Conservation (phyloP, 2,113 vertebrate species). For the Silurus asotus region DNA sequence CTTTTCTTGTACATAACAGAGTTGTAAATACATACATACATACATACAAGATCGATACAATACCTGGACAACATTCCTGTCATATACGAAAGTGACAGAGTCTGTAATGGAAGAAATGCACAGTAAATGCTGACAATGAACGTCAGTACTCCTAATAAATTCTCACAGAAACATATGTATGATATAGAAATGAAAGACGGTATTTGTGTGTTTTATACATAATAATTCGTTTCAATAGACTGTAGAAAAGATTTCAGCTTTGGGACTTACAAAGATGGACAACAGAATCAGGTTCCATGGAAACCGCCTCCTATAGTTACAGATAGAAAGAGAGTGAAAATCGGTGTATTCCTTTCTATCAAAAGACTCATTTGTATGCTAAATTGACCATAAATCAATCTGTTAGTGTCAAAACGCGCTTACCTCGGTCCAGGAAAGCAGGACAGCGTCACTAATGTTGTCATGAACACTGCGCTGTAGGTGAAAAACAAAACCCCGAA, state of each 20-base stretch:
- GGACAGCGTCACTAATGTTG: constrained; percentile 88
- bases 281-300: constrained; percentile 94
- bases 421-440: constrained; percentile 89
- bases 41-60: neutral
- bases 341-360: neutral
- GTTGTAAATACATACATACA: neutral
- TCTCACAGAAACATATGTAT: neutral
- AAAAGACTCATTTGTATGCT: neutral
- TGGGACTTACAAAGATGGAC: constrained; percentile 85
- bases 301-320: constrained; percentile 80
- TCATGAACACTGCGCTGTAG: constrained; percentile 86
- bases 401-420: constrained; percentile 10
- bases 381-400: neutral
- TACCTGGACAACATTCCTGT: constrained; percentile 93
- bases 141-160: neutral
- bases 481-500: constrained; percentile 30
- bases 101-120: constrained; percentile 71
- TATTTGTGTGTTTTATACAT: neutral
- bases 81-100: constrained; percentile 91
- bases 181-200: neutral
- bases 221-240: neutral
- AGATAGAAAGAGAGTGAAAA: neutral
- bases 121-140: neutral
- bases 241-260: neutral
- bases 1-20: constrained; percentile 13